Conservation (phyloP, 1,140 invertebrate species). For the Drosophila erecta region DNA sequence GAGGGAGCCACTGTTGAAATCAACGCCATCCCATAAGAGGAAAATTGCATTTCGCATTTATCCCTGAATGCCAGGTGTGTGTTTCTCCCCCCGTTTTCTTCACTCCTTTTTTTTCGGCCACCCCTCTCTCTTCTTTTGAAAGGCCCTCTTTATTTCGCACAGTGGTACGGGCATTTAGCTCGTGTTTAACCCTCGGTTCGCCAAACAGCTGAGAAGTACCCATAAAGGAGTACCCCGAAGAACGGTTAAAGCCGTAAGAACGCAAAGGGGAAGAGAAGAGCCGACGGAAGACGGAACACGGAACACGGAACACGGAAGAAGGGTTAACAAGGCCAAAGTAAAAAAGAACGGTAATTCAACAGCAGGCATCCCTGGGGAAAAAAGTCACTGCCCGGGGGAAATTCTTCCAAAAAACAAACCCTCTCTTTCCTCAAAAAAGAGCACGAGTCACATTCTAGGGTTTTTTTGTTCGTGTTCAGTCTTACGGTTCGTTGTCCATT, state of each 20-base stretch:
- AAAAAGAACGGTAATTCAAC: slow-evolving; percentile 53
- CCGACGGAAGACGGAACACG: slow-evolving; percentile 1
- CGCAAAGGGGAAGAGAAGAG: background rate
- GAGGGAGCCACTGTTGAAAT: slow-evolving; percentile 48
- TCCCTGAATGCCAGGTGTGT: slow-evolving; percentile 47
- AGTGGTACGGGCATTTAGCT: slow-evolving; percentile 72
- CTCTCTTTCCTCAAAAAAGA: background rate
- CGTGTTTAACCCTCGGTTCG: slow-evolving; percentile 42
- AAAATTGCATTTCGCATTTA: slow-evolving; percentile 78
- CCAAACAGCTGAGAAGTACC: slow-evolving; percentile 27
- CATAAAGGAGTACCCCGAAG: slow-evolving; percentile 19
- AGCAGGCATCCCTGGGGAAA: slow-evolving; percentile 17
- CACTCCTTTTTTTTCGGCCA: background rate
- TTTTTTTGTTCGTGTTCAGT: background rate
- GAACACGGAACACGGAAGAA: no score
- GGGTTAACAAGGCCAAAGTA: slow-evolving; percentile 46
- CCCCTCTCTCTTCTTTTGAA: background rate
- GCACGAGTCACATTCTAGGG: slow-evolving; percentile 16
- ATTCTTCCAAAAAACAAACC: background rate
- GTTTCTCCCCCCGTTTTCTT: background rate
- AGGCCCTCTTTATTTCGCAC: slow-evolving; percentile 39
- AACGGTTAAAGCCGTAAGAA: slow-evolving; percentile 8
- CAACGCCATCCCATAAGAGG: slow-evolving; percentile 70
- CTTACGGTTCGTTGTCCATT: slow-evolving; percentile 19
- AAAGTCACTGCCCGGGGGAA: slow-evolving; percentile 9